A percentile compares a stretch with the other conserved stretches of the same genome.
Evolutionary conservation across 2,797 vertebrate species (phyloP).

Genomic region (Pogoniulus pusillus): DNA sequence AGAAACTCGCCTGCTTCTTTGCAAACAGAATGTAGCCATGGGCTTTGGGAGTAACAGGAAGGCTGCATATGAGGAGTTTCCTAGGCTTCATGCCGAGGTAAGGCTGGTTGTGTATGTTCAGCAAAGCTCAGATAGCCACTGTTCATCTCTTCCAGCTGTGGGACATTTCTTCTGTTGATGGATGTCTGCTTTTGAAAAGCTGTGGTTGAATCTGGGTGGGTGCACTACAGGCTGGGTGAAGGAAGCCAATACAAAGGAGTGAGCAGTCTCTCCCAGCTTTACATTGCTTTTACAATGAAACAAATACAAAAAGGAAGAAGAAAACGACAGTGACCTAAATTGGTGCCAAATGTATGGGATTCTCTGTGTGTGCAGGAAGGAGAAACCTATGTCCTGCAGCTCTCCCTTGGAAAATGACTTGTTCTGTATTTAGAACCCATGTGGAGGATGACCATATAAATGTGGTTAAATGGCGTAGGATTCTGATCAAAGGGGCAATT

Average conservation of each 20-base stretch:
- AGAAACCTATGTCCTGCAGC: neutral
- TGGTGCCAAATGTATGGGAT: conserved; percentile 32
- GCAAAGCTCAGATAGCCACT: neutral
- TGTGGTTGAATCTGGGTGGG: neutral
- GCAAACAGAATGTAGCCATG: neutral
- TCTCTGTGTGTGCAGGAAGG: conserved; percentile 23
- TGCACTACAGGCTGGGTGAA: neutral
- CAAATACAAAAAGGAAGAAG: conserved; percentile 32
- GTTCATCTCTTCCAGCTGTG: neutral
- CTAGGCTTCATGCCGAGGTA: neutral
- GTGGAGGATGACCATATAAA: conserved; percentile 43
- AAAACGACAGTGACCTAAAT: conserved; percentile 47
- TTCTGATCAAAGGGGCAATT: conserved; percentile 61
- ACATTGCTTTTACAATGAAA: conserved; percentile 6
- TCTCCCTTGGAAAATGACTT: neutral
- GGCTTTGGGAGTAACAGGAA: neutral
- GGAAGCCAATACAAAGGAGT: neutral
- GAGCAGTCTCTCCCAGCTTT: neutral
- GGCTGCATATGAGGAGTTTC: neutral
- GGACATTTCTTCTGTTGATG: neutral
- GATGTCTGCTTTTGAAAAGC: neutral
- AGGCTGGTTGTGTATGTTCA: neutral
- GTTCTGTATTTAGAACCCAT: neutral
- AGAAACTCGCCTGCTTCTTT: fast-evolving
- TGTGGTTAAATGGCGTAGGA: conserved; percentile 39